Percentiles rank a stretch among this genome's conserved stretches.
Conservation (phyloP, 2,797 vertebrate species). For the Rhinella marina region DNA sequence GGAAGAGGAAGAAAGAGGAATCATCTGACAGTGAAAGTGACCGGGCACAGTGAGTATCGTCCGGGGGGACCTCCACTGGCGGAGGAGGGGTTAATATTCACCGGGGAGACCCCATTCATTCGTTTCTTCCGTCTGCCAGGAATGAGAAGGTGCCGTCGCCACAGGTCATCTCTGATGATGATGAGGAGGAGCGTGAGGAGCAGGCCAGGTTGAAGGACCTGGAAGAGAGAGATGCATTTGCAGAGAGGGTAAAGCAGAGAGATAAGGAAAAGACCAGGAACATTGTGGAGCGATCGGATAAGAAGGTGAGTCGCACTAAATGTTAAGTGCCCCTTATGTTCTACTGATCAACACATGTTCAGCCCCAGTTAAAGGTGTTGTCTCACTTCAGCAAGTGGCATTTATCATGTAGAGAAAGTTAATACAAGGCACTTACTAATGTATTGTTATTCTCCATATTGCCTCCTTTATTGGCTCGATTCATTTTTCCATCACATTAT, state of each 20-base stretch:
- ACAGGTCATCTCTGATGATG: conserved; percentile 82
- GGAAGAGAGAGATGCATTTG: conserved; percentile 89
- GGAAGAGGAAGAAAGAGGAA: conserved; percentile 66
- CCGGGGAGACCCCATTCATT: background rate
- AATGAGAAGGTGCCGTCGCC: conserved; percentile 49
- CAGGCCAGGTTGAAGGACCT: conserved; percentile 86
- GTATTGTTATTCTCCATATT: no score
- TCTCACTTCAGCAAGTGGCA: no score
- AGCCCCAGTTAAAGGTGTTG: no score
- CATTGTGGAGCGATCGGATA: conserved; percentile 86
- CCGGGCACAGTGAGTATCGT: conserved; percentile 25
- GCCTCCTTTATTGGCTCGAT: no score
- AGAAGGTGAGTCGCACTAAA: conserved; percentile 77
- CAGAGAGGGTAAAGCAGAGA: conserved; percentile 82
- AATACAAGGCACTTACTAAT: no score
- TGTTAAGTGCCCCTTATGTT: no score
- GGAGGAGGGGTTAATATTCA: background rate
- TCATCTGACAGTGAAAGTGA: conserved; percentile 75
- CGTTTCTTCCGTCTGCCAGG: background rate
- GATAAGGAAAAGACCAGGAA: conserved; percentile 89
- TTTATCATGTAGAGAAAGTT: no score
- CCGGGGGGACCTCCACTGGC: background rate
- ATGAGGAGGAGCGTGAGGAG: conserved; percentile 91
- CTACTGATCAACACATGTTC: no score
- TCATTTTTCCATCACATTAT: no score